phyloP scores from a whole-genome alignment of 2,113 vertebrate species.

The Meleagris gallopavo region DNA sequence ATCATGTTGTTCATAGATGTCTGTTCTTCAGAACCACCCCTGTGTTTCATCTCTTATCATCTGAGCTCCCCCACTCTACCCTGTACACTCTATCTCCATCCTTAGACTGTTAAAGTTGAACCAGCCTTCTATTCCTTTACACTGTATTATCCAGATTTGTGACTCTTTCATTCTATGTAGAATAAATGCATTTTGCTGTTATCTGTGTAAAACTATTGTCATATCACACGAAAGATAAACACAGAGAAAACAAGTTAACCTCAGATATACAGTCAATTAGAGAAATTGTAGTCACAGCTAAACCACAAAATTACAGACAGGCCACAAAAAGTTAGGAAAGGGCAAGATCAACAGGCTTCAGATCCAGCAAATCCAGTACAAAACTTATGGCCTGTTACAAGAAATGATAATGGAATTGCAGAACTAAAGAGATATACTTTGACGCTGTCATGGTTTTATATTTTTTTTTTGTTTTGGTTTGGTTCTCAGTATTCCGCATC shows the following conservation, averaged over 20 bases:
- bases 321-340: background rate
- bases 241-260: background rate
- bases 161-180: background rate
- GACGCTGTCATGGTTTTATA: too few species aligned
- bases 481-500: too few species aligned
- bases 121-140: background rate
- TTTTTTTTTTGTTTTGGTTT: too few species aligned
- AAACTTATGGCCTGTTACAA: background rate
- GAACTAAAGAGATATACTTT: rapidly evolving
- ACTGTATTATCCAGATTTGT: background rate
- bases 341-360: background rate
- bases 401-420: background rate
- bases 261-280: background rate
- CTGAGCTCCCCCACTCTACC: too few species aligned
- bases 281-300: background rate
- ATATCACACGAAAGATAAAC: background rate
- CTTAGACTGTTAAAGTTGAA: background rate
- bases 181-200: background rate
- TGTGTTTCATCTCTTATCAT: background rate
- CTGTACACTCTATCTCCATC: background rate
- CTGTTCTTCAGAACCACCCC: background rate
- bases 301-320: background rate
- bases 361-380: background rate
- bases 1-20: background rate
- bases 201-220: background rate